phyloP scores from a whole-genome alignment of 2,113 vertebrate genomes.

The Phylloscopus trochilus region DNA sequence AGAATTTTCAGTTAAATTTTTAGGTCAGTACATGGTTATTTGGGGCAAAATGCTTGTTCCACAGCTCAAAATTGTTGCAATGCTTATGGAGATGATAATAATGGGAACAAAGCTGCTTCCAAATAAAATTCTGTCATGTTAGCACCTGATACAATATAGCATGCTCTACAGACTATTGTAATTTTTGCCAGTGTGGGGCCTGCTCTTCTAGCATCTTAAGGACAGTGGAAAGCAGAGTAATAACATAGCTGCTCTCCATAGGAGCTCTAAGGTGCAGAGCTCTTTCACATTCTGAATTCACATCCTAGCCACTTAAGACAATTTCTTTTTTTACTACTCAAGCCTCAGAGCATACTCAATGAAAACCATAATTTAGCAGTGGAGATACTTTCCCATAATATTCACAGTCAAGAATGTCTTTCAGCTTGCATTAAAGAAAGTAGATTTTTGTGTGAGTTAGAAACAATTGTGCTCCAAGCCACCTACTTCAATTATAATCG shows the following conservation, averaged over 20 bases:
- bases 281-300: neutral
- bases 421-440: neutral
- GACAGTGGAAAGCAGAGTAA: neutral
- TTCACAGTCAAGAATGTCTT: neutral
- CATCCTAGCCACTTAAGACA: neutral
- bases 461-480: neutral
- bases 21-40: neutral
- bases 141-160: neutral
- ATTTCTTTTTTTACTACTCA: neutral
- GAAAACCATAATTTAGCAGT: neutral
- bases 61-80: neutral
- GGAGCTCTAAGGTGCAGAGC: neutral
- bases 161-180: neutral
- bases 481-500: neutral
- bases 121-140: neutral
- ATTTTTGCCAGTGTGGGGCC: neutral
- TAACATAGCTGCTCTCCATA: neutral
- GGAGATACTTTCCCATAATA: neutral
- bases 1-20: neutral
- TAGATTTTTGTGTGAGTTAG: neutral
- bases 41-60: neutral
- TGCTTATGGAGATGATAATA: neutral
- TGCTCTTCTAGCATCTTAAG: neutral
- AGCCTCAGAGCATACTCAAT: neutral
- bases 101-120: neutral